Base-by-base conservation (phyloP, 2,888 invertebrate species). In the Trissolcus brochymenae region DNA sequence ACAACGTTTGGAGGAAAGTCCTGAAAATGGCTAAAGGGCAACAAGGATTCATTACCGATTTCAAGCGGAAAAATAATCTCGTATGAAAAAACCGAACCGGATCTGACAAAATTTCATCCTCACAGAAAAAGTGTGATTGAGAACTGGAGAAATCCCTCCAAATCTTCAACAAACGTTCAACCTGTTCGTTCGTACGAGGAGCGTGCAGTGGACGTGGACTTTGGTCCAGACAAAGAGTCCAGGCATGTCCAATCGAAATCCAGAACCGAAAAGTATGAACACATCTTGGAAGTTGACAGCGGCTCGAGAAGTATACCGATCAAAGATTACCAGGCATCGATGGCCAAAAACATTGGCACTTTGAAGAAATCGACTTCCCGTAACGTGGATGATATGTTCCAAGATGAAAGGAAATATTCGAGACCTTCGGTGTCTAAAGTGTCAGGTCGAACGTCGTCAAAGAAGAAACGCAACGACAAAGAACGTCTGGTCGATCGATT, bases 21-120 rank as follows among this genome's bases (percentile, higher is more conserved):
- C 84, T 89, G 89, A 89, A 88, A 84, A 82, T 87, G 88, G 88
- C 86, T 84, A 78, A 87, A 84, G 87, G 89, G 86, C 87, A 88
- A 86, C 82, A 85, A 86, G 81, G 84, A 62, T 72, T 80, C 72
- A 61, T 74, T 68, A 53, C 50, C 61, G 0, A 40, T 64, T n/a
- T 55, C 17, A 13, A 66, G 71, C 6, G 65, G 61, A 4, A 60
- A 59, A 50, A 62, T 79, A 11, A 43, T 74, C 6, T 72, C 77
- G 13, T 77, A 70, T 53, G 73, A 74, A 25, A 70, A 81, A 61
- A 61, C 67, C 11, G 49, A 70, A 19, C 68, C 54, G 6, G 51
- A 57, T 4, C n/a, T 17, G 6, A 78, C 73, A 35, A 49, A 29
- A n/a, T 51, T 66, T 6, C 55, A 71, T 54, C 43, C 57, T 21